Conservation (phyloP, 2,888 invertebrate species). For the Hirudinaria manillensis region DNA sequence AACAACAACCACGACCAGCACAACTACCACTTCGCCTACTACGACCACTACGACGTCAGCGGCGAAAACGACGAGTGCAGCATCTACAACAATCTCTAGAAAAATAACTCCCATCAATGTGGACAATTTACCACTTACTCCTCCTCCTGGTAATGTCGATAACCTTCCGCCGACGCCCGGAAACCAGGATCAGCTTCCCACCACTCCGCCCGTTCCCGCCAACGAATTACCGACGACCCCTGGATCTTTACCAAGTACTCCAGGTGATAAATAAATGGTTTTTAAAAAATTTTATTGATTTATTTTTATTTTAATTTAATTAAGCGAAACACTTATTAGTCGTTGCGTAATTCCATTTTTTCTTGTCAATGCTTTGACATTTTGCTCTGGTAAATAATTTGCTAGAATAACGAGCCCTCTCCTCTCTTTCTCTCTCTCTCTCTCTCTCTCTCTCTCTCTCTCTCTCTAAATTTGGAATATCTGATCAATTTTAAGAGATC, state of each 20-base stretch:
- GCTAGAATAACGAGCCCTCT: no score
- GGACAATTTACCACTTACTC: not conserved
- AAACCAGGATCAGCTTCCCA: not conserved
- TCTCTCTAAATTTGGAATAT: no score
- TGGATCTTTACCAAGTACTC: no score
- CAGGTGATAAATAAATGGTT: no score
- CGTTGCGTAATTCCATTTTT: no score
- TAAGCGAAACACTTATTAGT: no score
- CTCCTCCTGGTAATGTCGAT: not conserved
- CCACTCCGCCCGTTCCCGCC: not conserved
- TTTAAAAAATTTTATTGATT: no score
- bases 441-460: constrained; percentile 8
- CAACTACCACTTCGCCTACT: constrained; percentile 21
- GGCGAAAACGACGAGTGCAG: not conserved
- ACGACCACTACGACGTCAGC: not conserved
- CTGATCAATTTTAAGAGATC: no score
- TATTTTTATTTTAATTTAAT: no score
- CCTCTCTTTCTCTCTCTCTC: not conserved
- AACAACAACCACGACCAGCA: constrained; percentile 2
- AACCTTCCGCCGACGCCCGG: not conserved
- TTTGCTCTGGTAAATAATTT: no score
- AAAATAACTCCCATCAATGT: not conserved
- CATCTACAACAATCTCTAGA: not conserved
- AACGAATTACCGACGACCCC: no score
- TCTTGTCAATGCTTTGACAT: no score